A percentile compares a stretch with the other conserved stretches of the same genome.
These are phyloP conservation scores for Exaiptasia diaphana DNA, from an alignment of 64 coral and sea anemone genomes.

Conservation along the genomic window DNA sequence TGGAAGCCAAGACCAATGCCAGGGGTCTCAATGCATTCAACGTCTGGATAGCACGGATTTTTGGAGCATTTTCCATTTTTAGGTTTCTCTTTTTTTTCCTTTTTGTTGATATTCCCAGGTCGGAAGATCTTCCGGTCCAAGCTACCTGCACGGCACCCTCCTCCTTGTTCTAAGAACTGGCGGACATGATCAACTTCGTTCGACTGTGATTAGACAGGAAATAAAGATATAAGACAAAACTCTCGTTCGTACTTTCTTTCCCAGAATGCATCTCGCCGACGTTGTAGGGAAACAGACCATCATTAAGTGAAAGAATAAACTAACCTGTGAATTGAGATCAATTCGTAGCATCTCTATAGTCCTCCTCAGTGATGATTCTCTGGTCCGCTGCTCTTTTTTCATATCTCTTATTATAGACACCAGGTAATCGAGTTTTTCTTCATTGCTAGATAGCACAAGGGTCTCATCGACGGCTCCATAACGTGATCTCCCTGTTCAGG, in stretches of 20 bases:
- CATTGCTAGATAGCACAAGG: not conserved
- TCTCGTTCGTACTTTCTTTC: too few relatives aligned
- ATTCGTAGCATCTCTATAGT: slow-evolving; percentile 11
- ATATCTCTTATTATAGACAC: not conserved
- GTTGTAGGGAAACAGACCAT: too few relatives aligned
- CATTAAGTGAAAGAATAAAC: not conserved
- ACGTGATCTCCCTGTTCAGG: not conserved
- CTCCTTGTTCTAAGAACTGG: not conserved
- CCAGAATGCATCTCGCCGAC: too few relatives aligned
- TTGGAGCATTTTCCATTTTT: slow-evolving; percentile 52
- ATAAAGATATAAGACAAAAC: not conserved
- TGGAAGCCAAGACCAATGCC: slow-evolving; percentile 69
- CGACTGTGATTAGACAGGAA: not conserved
- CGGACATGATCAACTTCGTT: not conserved
- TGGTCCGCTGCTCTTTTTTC: not conserved
- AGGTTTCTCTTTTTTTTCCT: too few relatives aligned
- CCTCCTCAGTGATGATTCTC: not conserved
- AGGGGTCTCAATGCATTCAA: slow-evolving; percentile 72
- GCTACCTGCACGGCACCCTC: not conserved
- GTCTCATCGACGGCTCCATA: not conserved
- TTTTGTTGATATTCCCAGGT: too few relatives aligned
- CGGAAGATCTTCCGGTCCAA: too few relatives aligned
- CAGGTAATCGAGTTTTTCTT: slow-evolving; percentile 15
- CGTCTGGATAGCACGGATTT: slow-evolving; percentile 66
- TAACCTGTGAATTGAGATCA: slow-evolving; percentile 5